Evolutionary conservation across 2,888 invertebrate species (phyloP), one percentile per base, ranked within the genome.

Genomic region (Seira sanloemensis): DNA sequence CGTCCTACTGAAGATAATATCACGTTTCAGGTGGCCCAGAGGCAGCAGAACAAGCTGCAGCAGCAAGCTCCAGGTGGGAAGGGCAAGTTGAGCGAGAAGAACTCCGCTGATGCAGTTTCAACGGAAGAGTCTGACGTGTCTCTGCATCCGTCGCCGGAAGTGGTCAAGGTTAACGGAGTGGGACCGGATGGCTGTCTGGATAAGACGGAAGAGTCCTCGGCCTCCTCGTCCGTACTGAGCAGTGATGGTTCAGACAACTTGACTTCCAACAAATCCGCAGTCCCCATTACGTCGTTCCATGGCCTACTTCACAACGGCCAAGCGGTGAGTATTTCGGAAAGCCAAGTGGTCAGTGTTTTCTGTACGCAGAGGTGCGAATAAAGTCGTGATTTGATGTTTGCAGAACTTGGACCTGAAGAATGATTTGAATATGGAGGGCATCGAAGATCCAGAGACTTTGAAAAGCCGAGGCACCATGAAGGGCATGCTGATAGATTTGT

Each of bases 401-500:
- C 25, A 86, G 84, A 83, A 78, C 21, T 67, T 69, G 37, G 86
- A 87, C 19, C 27, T 76, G 23, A 86, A 85, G 18, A 81, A 79
- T 19, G 84, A 81, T 25, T 67, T 79, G 26, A 58, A 58, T 26
- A 24, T 68, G 16, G 84, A 84, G 2, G 78, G 54, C 2, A 92
- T 92, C 1, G 93, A 86, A 0, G 73, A 67, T 21, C 93, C 74
- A 93, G 93, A 90, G 93, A 92, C 71, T 2, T 18, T 58, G 12
- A 86, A 86, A 18, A 83, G 76, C 16, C 71, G 80, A 7, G 76
- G 84, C 23, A 82, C 83, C 68, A 81, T 88, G 65, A 90, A 90
- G 78, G 91, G 91, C 72, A 95, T 96, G 95, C 92, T 97, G 67
- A 96, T 96, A 0, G 96, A 97, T 91, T 91, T 97, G 73, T 92